Conservation (phyloP, 2,113 vertebrate genomes). For the Hylia prasina region DNA sequence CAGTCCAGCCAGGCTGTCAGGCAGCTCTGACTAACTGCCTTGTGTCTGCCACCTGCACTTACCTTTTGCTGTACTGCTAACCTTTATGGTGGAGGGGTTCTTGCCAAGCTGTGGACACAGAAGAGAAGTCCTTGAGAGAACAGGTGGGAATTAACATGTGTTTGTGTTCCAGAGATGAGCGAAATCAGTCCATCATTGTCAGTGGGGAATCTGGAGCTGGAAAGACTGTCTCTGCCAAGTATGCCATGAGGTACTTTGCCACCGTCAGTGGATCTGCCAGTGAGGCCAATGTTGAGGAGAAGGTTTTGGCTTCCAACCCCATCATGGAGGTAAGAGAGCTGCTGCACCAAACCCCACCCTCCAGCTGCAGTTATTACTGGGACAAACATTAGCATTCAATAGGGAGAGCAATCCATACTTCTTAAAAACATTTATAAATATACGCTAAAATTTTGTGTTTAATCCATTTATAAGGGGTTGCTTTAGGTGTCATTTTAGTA, state of each 20-base stretch:
- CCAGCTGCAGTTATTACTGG: background rate
- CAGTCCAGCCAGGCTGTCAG: background rate
- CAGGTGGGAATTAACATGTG: background rate
- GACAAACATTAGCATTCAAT: background rate
- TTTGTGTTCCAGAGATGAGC: conserved; percentile 85
- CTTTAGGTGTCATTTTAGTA: background rate
- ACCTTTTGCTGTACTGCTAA: background rate
- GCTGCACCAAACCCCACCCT: background rate
- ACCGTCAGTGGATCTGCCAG: conserved; percentile 94
- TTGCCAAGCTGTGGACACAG: background rate
- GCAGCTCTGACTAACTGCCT: background rate
- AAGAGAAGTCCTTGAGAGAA: background rate
- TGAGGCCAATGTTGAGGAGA: conserved; percentile 95
- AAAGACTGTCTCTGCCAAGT: conserved; percentile 97
- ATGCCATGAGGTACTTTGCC: conserved; percentile 98
- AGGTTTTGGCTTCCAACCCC: conserved; percentile 97
- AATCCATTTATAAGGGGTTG: background rate
- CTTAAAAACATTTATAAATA: background rate
- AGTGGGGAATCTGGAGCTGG: conserved; percentile 97
- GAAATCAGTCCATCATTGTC: conserved; percentile 98
- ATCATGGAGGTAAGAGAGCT: conserved; percentile 94
- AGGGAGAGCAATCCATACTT: background rate
- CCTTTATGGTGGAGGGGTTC: background rate
- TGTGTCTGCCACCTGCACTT: background rate
- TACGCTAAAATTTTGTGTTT: background rate